Evolutionary conservation across 2,888 invertebrate genomes (phyloP), one percentile per base, ranked within the genome.

Genomic region (Panopea generosa): DNA sequence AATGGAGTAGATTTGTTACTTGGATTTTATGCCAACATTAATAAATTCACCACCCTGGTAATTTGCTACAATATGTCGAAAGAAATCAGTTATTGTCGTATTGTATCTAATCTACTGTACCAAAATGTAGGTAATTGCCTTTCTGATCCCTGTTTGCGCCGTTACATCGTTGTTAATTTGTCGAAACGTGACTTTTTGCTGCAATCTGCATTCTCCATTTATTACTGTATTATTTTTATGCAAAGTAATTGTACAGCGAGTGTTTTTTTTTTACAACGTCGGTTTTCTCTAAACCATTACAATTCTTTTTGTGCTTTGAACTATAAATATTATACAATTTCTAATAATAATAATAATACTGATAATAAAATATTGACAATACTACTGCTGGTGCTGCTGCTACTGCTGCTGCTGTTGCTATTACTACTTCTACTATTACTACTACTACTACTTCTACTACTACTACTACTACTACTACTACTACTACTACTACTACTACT

Each of bases 121-220:
- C 7, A 52, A 6, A 20, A 52, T 3, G 9, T 18, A 22, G 14
- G 45, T 24, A 52, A 55, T 45, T 20, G 45, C 52, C 53, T 55
- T 29, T 40, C 29, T 40, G n/a, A 20, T 45, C 43, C 18, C 55
- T 53, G 55, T 55, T 55, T 62, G 40, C 52, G 62, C 40, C 24
- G 49, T 22, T 52, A 38, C 18, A 67, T 70, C 75, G 56, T 55
- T 66, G 56, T 70, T 76, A 76, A 76, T 76, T 76, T 76, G 75
- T 76, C 75, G 70, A 66, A 66, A 45, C 29, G 57, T 40, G n/a
- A 50, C 22, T 72, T 72, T 72, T 72, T 61, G 66, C 40, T 16
- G 53, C 66, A 55, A 60, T 72, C 66, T 55, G 60, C 61, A 60
- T 66, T 72, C 61, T 43, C 16, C 20, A 16, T 40, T 61, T 69